Evolutionary conservation across 2,888 invertebrate species (phyloP).

Genomic region (Lacanobia oleracea): DNA sequence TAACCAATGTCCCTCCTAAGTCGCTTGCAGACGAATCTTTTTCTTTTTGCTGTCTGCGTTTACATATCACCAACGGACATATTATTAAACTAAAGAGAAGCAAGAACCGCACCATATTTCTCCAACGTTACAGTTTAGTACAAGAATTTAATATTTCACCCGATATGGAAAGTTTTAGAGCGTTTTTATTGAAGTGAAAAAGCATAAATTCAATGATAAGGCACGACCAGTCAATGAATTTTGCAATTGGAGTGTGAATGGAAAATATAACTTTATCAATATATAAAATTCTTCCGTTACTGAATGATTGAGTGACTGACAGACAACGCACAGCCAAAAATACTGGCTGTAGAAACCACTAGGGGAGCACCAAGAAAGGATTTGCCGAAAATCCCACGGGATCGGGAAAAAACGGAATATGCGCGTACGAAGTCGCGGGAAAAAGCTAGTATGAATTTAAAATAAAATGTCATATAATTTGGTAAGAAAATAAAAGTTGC

Average conservation of each 20-base stretch:
- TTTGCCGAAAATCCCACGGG: too few species aligned
- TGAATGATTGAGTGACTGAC: too few species aligned
- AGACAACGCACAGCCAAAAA: too few species aligned
- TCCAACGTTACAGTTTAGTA: constrained; percentile 60
- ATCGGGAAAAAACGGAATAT: too few species aligned
- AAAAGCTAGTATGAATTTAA: too few species aligned
- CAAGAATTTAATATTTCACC: constrained; percentile 54
- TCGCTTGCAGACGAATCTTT: constrained; percentile 57
- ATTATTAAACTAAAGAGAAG: constrained; percentile 71
- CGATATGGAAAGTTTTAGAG: constrained; percentile 55
- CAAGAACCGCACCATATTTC: constrained; percentile 75
- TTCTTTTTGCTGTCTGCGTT: constrained; percentile 36
- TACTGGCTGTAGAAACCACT: too few species aligned
- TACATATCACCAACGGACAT: constrained; percentile 54
- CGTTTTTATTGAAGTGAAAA: constrained; percentile 78
- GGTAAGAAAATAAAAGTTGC: constrained; percentile 9
- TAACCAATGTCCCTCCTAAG: constrained; percentile 72
- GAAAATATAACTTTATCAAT: constrained; percentile 57
- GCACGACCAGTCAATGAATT: constrained; percentile 64
- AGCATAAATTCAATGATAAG: constrained; percentile 82
- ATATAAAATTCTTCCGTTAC: too few species aligned
- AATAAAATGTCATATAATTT: constrained; percentile 14
- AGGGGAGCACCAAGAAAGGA: too few species aligned
- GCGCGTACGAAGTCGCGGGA: too few species aligned
- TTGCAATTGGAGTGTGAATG: constrained; percentile 70